A percentile compares a stretch with the other conserved stretches of the same genome.
phyloP scores from a whole-genome alignment of 2,888 invertebrate species.

The Emmelina monodactyla region DNA sequence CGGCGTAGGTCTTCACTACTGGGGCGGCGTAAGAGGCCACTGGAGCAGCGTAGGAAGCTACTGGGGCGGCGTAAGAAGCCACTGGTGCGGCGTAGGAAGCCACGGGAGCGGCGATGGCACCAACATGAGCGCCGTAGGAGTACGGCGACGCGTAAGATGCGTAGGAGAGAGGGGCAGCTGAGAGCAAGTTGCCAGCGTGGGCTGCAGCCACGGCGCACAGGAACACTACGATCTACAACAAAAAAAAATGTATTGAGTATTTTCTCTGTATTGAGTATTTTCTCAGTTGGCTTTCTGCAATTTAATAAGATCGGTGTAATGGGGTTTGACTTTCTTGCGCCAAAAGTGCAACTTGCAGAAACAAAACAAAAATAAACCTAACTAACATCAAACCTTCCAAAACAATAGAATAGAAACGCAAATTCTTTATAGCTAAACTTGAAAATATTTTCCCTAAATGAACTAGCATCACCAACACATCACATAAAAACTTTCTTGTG shows the following conservation, averaged over 20 bases:
- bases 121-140: conserved; percentile 27
- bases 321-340: too few relatives aligned
- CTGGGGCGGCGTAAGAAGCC: conserved; percentile 18
- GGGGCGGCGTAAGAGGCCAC: conserved; percentile 40
- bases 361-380: too few relatives aligned
- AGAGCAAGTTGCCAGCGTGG: conserved; percentile 24
- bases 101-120: conserved; percentile 15
- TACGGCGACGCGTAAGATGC: conserved; percentile 24
- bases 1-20: conserved; percentile 17
- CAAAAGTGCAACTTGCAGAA: too few relatives aligned
- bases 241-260: not conserved
- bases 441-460: too few relatives aligned
- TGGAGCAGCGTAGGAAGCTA: conserved; percentile 16
- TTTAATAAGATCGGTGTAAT: too few relatives aligned
- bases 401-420: too few relatives aligned
- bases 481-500: too few relatives aligned
- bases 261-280: too few relatives aligned
- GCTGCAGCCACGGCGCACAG: not conserved
- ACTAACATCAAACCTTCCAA: too few relatives aligned
- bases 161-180: conserved; percentile 18
- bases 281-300: too few relatives aligned
- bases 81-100: conserved; percentile 18
- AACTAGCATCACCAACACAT: too few relatives aligned
- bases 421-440: too few relatives aligned
- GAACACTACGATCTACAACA: not conserved